phyloP scores from a whole-genome alignment of 2,888 invertebrate species.

The Diogma glabrata region DNA sequence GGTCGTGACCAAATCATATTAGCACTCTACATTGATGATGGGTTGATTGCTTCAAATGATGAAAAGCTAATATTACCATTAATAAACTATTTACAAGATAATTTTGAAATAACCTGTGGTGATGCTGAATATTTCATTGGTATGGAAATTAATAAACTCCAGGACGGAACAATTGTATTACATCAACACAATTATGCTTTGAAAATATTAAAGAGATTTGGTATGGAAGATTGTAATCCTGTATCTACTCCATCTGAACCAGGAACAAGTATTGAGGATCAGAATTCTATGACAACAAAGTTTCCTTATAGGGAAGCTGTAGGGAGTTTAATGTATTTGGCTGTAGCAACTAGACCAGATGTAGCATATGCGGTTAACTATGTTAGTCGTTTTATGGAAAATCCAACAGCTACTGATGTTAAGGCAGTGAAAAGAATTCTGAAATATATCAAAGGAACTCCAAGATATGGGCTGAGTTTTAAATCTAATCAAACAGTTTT shows the following conservation, averaged over 20 bases:
- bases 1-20: background rate
- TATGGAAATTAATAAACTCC: background rate
- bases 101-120: slow-evolving; percentile 2
- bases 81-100: background rate
- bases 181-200: too few relatives aligned
- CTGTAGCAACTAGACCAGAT: slow-evolving; percentile 10
- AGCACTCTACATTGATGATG: slow-evolving; percentile 12
- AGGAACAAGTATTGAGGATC: background rate
- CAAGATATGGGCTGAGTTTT: background rate
- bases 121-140: slow-evolving; percentile 5
- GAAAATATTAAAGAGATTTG: too few relatives aligned
- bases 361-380: slow-evolving; percentile 9
- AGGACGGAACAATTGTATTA: background rate
- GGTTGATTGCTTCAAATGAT: slow-evolving; percentile 9
- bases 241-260: background rate
- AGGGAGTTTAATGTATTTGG: slow-evolving; percentile 10
- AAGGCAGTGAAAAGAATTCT: slow-evolving; percentile 17
- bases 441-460: slow-evolving; percentile 12
- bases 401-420: slow-evolving; percentile 14
- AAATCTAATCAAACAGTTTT: slow-evolving; percentile 6
- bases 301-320: slow-evolving; percentile 12
- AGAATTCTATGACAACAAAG: background rate
- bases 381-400: slow-evolving; percentile 12
- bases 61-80: background rate
- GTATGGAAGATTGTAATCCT: too few relatives aligned